Evolutionary conservation across 2,797 vertebrate genomes (phyloP), one percentile per base, ranked within the genome.

Genomic region (Sebastes goodei): DNA sequence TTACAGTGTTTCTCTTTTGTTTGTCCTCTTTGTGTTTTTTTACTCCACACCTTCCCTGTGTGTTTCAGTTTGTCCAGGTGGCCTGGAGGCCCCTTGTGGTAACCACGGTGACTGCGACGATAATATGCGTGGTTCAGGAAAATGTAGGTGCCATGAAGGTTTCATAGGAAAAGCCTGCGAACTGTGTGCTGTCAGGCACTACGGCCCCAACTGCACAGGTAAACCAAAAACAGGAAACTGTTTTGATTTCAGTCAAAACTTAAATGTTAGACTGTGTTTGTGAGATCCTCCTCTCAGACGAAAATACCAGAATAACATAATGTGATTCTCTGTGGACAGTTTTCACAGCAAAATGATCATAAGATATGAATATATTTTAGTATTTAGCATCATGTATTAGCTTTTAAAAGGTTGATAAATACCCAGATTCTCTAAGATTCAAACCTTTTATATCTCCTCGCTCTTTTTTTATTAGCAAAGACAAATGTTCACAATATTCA

Each of bases 201-300:
- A 97, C 0, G 98, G 98, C 17, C 69, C 95, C 2, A 94, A 95
- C 20, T 99, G 98, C 88, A 97, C 91, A 96, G 96, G 98, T 98
- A 93, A 21, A 21, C 6, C 49, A 32, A 21, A 59, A 3, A 4
- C 52, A 66, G 14, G 11, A 32, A 25, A n/a, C 1, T 4, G 3
- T 3, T 64, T 23, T 33, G 25, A 46, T 57, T 63, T 59, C 2
- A 32, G n/a, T 11, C 3, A 0, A 52, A 38, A 42, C 21, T 7
- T 23, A 20, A 5, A 33, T 25, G 52, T 38, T 10, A 35, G 32
- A 27, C 6, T 59, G 15, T 59, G 15, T 12, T 21, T 25, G 23
- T 53, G n/a, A 61, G n/a, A 62, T 62, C 15, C 3, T 70, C 7
- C 9, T n/a, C 55, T 68, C 57, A 60, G 27, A 64, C 10, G 15